Conservation (phyloP, 2,888 invertebrate genomes). For the Blastobasis lacticolella region DNA sequence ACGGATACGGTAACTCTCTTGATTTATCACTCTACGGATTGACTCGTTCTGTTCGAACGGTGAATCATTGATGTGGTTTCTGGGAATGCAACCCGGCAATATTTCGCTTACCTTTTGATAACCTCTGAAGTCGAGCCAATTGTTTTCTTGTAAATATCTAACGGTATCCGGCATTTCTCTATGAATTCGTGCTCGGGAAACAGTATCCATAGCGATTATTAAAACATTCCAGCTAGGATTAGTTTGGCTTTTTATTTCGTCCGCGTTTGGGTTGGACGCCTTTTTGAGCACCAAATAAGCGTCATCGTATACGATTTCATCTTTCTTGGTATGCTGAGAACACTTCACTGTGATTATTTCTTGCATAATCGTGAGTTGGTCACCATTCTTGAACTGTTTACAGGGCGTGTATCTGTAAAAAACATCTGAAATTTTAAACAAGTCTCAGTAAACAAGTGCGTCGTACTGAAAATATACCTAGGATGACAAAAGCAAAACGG, state of each 20-base stretch:
- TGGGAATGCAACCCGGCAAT: no score
- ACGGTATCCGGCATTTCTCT: slow-evolving; percentile 11
- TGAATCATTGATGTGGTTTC: no score
- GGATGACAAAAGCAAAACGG: no score
- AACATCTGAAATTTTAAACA: no score
- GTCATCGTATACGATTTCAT: slow-evolving; percentile 30
- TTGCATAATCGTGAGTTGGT: slow-evolving; percentile 19
- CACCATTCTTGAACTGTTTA: slow-evolving; percentile 27
- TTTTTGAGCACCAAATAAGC: slow-evolving; percentile 35
- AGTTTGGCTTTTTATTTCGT: background rate
- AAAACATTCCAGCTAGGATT: slow-evolving; percentile 14
- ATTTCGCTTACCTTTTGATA: slow-evolving; percentile 19
- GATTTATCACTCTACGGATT: no score
- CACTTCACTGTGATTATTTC: slow-evolving; percentile 41
- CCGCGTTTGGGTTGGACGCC: slow-evolving; percentile 3
- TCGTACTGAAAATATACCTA: no score
- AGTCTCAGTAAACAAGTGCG: no score
- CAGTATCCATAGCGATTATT: slow-evolving; percentile 14
- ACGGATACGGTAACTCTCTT: no score
- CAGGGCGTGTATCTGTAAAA: slow-evolving; percentile 34
- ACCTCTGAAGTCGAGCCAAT: slow-evolving; percentile 13
- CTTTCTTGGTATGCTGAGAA: slow-evolving; percentile 7
- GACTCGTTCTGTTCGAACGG: no score
- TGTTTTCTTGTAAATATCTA: slow-evolving; percentile 8
- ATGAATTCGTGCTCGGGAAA: slow-evolving; percentile 12